Base-by-base conservation (phyloP, 2,797 vertebrate species). In the Pipistrellus pipistrellus region DNA sequence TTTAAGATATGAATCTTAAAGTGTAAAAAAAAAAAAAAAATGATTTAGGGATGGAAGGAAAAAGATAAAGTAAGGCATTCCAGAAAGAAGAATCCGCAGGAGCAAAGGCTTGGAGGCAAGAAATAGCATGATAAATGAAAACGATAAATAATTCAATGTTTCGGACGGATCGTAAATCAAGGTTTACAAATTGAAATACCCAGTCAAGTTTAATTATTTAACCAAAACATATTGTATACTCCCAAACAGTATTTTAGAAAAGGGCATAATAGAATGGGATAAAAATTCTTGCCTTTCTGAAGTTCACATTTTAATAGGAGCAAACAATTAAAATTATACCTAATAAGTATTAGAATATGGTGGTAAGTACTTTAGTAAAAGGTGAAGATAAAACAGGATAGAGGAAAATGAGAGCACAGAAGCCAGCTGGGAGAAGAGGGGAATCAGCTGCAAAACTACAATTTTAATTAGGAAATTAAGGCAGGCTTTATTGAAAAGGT, bases 101-200 rank as follows among this genome's bases (percentile, higher is more conserved):
- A 93, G 27, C 51, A 84, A 86, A 92, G 10, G 18, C 44, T 51
- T 83, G 30, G 17, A 75, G 27, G 23, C 51, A 95, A 95, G 76
- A 96, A 83, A 78, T 12, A 66, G 11, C 30, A 85, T 64, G 35
- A 78, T 62, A 85, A 3, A 82, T 13, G 15, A 14, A 90, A 91
- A 91, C 20, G n/a, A 92, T 41, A 77, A 95, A 76, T 64, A 82
- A 87, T 38, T 93, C 53, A 88, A n/a, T 57, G 64, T 44, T 88
- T 88, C 18, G 51, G 18, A 84, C 14, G 44, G n/a, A 92, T 27
- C 64, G 13, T 3, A 84, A 87, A 76, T 88, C 38, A 88, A 53
- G 48, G 53, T 82, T 88, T 59, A 91, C 38, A 91, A 84, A 85
- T 87, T 64, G 17, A 71, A 71, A 85, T 46, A 77, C 4, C 57